Percentiles rank a stretch among this genome's conserved stretches.
phyloP scores from a whole-genome alignment of 2,113 vertebrate species.

The Pyxicephalus adspersus region DNA sequence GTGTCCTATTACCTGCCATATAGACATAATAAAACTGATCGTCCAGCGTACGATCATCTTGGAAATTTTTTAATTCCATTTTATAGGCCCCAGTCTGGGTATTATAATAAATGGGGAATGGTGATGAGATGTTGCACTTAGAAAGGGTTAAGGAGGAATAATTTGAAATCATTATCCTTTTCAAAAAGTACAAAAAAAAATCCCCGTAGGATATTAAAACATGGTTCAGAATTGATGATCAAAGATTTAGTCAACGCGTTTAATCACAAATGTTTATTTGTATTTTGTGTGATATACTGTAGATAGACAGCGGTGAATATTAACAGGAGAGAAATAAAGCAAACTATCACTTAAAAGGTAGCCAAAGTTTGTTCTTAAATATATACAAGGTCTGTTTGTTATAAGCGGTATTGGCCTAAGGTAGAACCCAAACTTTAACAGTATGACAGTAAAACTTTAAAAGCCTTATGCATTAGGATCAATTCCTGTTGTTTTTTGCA shows the following conservation, averaged over 20 bases:
- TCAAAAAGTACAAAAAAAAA: conserved; percentile 27
- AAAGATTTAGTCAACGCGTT: conserved; percentile 6
- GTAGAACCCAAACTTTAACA: too few relatives aligned
- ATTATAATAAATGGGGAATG: conserved; percentile 67
- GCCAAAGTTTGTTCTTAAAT: too few relatives aligned
- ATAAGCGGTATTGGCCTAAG: too few relatives aligned
- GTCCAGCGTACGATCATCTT: conserved; percentile 72
- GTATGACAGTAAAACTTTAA: too few relatives aligned
- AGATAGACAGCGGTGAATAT: neutral
- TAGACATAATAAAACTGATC: conserved; percentile 80
- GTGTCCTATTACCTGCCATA: conserved; percentile 77
- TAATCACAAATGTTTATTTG: conserved; percentile 17
- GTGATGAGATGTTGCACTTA: conserved; percentile 4
- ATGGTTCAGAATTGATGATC: neutral
- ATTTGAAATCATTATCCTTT: conserved; percentile 37
- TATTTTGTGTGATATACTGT: conserved; percentile 1
- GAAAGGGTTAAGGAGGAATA: conserved; percentile 42
- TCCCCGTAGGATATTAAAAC: conserved; percentile 1
- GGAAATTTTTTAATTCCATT: conserved; percentile 71
- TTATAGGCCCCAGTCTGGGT: conserved; percentile 73
- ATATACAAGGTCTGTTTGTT: too few relatives aligned
- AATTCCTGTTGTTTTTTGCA: too few relatives aligned
- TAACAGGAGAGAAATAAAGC: too few relatives aligned
- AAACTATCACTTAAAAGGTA: too few relatives aligned
- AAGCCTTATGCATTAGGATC: too few relatives aligned